Evolutionary conservation across 2,113 vertebrate genomes (phyloP).

Genomic region (Chiloscyllium plagiosum): DNA sequence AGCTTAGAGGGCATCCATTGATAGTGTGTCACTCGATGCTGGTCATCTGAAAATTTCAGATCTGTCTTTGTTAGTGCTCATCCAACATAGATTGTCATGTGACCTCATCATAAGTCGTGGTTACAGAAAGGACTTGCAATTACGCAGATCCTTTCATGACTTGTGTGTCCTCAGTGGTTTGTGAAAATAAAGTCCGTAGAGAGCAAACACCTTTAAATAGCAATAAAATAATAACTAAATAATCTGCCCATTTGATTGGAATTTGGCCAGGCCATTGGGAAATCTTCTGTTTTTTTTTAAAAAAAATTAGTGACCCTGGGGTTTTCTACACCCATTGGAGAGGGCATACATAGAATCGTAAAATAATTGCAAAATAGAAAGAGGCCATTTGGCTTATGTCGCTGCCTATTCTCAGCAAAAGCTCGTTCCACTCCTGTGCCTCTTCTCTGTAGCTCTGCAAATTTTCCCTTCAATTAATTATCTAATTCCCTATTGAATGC

Average conservation of each 20-base stretch:
- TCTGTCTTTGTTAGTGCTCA: neutral
- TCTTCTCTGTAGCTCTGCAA: no score
- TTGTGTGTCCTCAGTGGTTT: no score
- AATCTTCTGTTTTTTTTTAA: neutral
- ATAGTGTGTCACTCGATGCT: no score
- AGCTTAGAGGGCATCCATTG: no score
- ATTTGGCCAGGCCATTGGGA: neutral
- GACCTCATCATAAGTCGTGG: neutral
- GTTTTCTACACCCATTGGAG: neutral
- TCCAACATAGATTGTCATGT: neutral
- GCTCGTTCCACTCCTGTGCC: no score
- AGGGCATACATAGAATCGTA: neutral
- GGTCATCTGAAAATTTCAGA: neutral
- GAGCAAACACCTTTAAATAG: neutral
- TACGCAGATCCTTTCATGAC: neutral
- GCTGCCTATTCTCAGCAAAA: no score
- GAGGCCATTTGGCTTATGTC: no score
- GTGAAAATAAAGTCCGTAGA: no score
- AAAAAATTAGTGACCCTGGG: neutral
- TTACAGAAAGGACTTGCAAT: neutral
- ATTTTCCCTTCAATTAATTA: no score
- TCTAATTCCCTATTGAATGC: no score
- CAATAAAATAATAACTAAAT: neutral
- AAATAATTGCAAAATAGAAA: no score
- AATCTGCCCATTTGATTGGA: no score